Conservation (phyloP, 2,797 vertebrate species). For the Macropus fuliginosus region DNA sequence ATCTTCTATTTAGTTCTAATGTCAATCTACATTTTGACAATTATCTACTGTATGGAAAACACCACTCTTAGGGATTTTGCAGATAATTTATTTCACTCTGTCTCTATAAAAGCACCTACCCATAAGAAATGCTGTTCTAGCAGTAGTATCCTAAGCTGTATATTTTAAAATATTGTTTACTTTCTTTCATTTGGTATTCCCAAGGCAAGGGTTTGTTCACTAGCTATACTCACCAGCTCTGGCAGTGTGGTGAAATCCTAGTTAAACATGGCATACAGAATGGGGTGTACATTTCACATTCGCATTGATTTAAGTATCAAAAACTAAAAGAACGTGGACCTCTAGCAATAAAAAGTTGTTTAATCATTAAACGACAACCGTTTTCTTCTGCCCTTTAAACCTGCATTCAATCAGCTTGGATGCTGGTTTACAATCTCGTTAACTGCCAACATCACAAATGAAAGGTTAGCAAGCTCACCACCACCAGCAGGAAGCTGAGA, state of each 20-base stretch:
- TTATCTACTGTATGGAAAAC: slow-evolving; percentile 39
- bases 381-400: slow-evolving; percentile 77
- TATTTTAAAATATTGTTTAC: background rate
- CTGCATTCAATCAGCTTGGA: slow-evolving; percentile 49
- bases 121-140: background rate
- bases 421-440: slow-evolving; percentile 72
- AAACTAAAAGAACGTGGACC: slow-evolving; percentile 76
- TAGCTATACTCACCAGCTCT: background rate
- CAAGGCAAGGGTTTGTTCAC: slow-evolving; percentile 1
- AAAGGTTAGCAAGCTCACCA: slow-evolving; percentile 69
- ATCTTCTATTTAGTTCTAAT: slow-evolving; percentile 23
- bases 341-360: slow-evolving; percentile 79
- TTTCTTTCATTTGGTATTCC: background rate
- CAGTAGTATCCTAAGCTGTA: slow-evolving; percentile 8
- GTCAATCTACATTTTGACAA: slow-evolving; percentile 64
- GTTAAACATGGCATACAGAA: background rate
- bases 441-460: slow-evolving; percentile 60
- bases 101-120: slow-evolving; percentile 36
- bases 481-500: slow-evolving; percentile 65
- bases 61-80: slow-evolving; percentile 58
- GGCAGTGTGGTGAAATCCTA: too few species aligned
- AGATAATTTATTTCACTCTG: slow-evolving; percentile 64
- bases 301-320: slow-evolving; percentile 76
- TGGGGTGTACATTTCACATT: slow-evolving; percentile 68
- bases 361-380: slow-evolving; percentile 76